These are phyloP conservation scores for Larimichthys polyactis DNA, from an alignment of 2,113 vertebrate genomes.

Conservation along the genomic window DNA sequence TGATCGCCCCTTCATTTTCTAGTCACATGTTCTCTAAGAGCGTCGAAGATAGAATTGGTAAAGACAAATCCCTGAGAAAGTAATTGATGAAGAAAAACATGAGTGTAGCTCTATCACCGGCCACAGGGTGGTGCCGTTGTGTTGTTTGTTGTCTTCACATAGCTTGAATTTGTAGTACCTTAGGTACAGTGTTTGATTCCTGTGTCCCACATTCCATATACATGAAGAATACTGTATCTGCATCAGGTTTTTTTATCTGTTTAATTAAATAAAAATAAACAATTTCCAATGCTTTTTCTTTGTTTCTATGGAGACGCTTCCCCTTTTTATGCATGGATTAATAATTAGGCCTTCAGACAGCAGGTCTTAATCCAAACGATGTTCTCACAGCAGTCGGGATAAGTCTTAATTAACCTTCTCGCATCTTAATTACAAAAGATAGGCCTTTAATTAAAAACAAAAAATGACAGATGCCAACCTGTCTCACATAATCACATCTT, in stretches of 20 bases:
- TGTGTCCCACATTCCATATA: neutral
- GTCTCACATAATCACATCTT: constrained; percentile 2
- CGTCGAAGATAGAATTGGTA: neutral
- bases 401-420: constrained; percentile 44
- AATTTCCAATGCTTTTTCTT: neutral
- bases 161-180: neutral
- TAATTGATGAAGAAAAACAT: neutral
- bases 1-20: neutral
- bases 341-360: constrained; percentile 34
- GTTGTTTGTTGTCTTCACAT: neutral
- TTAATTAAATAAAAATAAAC: neutral
- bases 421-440: constrained; percentile 49
- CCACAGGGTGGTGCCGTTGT: constrained; percentile 45
- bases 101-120: neutral
- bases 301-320: constrained; percentile 12
- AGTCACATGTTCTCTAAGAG: constrained; percentile 8
- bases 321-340: constrained; percentile 16
- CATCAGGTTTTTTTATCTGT: neutral
- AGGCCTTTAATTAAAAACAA: constrained; percentile 39
- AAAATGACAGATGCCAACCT: constrained; percentile 19
- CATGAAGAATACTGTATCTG: neutral
- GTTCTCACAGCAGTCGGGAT: constrained; percentile 23
- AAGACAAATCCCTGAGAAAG: neutral
- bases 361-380: constrained; percentile 20
- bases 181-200: neutral